Evolutionary conservation across 2,797 vertebrate species (phyloP).

Genomic region (Sciurus carolinensis): DNA sequence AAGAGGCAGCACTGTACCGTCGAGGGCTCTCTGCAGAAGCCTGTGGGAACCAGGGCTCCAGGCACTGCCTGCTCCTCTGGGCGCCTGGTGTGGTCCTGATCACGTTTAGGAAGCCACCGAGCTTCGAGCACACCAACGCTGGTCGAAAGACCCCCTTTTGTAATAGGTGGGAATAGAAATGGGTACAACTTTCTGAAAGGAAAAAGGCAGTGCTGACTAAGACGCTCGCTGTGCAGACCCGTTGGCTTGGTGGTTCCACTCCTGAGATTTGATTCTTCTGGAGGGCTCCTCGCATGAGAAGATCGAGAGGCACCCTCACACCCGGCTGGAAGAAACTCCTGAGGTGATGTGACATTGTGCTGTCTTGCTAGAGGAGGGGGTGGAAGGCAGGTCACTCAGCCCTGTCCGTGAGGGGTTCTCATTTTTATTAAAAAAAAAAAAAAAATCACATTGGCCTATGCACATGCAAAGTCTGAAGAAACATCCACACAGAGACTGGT

Average conservation of each 20-base stretch:
- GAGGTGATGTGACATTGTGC: accelerated
- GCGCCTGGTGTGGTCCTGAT: background rate
- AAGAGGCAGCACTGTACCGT: accelerated
- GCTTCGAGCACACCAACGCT: no score
- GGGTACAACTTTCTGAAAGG: background rate
- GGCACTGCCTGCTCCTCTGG: background rate
- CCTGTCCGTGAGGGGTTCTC: background rate
- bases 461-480: background rate
- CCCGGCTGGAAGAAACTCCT: background rate
- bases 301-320: background rate
- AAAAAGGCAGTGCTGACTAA: accelerated
- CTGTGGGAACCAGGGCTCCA: background rate
- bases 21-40: background rate
- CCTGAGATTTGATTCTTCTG: background rate
- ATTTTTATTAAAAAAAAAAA: background rate
- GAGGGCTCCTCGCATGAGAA: accelerated
- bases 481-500: background rate
- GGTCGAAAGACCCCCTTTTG: background rate
- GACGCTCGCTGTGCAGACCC: accelerated
- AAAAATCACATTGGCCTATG: background rate
- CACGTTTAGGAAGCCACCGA: background rate
- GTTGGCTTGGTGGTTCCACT: background rate
- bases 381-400: background rate
- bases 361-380: accelerated
- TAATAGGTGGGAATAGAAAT: background rate